These are phyloP conservation scores for Anthonomus grandis DNA, from an alignment of 1,140 invertebrate species.

Conservation along the genomic window DNA sequence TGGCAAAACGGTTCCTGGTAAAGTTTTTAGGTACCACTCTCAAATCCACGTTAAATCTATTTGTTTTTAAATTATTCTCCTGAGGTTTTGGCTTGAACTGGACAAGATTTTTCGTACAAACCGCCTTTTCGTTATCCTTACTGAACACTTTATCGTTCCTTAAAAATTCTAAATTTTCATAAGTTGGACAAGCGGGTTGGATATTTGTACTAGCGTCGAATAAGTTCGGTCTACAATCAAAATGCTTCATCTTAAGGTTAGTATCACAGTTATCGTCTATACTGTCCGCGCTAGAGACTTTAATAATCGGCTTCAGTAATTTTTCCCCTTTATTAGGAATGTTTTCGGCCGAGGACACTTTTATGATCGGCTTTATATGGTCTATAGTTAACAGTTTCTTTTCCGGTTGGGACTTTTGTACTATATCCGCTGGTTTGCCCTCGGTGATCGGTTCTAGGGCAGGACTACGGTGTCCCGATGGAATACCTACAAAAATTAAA, in stretches of 20 bases:
- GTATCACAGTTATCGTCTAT: conserved; percentile 12
- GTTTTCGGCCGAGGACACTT: conserved; percentile 34
- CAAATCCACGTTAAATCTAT: conserved; percentile 31
- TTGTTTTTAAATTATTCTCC: conserved; percentile 32
- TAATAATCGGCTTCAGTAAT: conserved; percentile 34
- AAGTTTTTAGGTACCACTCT: conserved; percentile 45
- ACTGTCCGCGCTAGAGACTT: conserved; percentile 27
- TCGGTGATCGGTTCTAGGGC: conserved; percentile 45
- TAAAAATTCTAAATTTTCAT: conserved; percentile 43
- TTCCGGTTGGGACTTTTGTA: conserved; percentile 10
- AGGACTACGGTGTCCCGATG: conserved; percentile 43
- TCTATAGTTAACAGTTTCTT: conserved; percentile 3
- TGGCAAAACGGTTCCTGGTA: conserved; percentile 40
- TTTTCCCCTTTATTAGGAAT: conserved; percentile 5
- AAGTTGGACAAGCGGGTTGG: conserved; percentile 31
- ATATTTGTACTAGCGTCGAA: neutral
- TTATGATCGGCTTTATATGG: conserved; percentile 33
- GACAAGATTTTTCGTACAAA: conserved; percentile 32
- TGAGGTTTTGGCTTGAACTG: conserved; percentile 14
- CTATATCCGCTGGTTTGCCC: conserved; percentile 33
- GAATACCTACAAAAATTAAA: conserved; percentile 31
- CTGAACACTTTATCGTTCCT: conserved; percentile 37
- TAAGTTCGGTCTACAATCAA: neutral
- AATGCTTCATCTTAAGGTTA: neutral
- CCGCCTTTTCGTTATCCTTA: conserved; percentile 31